Conservation (phyloP, 2,113 vertebrate species). For the Nothocercus julius region DNA sequence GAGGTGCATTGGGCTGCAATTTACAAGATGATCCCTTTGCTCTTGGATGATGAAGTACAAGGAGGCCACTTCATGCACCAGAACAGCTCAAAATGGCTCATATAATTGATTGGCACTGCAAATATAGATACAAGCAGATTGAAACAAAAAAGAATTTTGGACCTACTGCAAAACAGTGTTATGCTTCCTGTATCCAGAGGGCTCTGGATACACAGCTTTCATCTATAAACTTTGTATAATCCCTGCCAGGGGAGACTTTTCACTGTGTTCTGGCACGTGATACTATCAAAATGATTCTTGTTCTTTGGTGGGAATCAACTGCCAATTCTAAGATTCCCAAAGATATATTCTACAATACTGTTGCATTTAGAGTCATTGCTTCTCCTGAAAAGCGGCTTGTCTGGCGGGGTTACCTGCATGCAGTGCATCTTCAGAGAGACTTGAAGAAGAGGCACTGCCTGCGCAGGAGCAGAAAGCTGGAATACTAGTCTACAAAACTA, state of each 20-base stretch:
- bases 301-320: neutral
- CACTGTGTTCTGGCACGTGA: neutral
- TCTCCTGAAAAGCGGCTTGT: neutral
- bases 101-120: neutral
- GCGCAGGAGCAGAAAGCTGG: neutral
- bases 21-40: neutral
- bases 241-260: neutral
- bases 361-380: constrained; percentile 4
- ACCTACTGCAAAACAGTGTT: neutral
- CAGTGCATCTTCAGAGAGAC: neutral
- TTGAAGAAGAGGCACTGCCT: neutral
- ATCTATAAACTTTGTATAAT: neutral
- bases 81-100: neutral
- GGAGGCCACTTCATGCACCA: neutral
- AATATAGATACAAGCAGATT: neutral
- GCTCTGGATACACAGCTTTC: neutral
- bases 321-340: neutral
- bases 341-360: neutral
- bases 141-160: neutral
- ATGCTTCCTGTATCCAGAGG: neutral
- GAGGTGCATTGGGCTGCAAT: neutral
- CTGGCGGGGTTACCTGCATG: neutral
- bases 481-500: neutral
- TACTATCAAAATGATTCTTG: neutral
- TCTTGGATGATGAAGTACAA: neutral